These are phyloP conservation scores for Drosophila baimaii DNA, from an alignment of 1,140 invertebrate genomes.

Conservation along the genomic window DNA sequence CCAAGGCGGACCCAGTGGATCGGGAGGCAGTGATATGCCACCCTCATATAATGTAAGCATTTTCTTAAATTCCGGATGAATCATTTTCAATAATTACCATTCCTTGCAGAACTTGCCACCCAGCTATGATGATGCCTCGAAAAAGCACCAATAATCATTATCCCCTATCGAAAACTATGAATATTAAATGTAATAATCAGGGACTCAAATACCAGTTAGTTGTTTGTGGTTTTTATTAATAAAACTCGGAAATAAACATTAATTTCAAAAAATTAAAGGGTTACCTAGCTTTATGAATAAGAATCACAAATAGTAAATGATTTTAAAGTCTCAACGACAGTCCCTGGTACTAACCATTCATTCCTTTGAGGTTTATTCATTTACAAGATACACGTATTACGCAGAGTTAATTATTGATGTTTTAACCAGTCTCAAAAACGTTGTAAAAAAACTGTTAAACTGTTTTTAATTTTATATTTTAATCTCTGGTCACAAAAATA, in stretches of 20 bases:
- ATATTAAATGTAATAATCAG: constrained; percentile 13
- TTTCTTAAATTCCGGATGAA: background rate
- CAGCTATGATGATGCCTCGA: constrained; percentile 88
- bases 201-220: background rate
- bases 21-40: constrained; percentile 91
- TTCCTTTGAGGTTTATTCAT: constrained; percentile 2
- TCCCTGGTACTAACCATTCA: constrained; percentile 4
- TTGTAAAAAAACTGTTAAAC: constrained; percentile 1
- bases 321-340: background rate
- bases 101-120: constrained; percentile 89
- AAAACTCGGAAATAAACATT: background rate
- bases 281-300: background rate
- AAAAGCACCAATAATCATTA: constrained; percentile 85
- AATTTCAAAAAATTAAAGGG: background rate
- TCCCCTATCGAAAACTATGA: constrained; percentile 4
- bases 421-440: background rate
- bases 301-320: background rate
- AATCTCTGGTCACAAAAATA: constrained; percentile 32
- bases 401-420: background rate
- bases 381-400: background rate
- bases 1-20: too few relatives aligned
- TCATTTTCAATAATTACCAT: background rate
- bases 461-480: background rate
- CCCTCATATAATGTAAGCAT: constrained; percentile 92
- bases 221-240: background rate